Evolutionary conservation across 2,113 vertebrate species (phyloP).

Genomic region (Toxotes chatareus): DNA sequence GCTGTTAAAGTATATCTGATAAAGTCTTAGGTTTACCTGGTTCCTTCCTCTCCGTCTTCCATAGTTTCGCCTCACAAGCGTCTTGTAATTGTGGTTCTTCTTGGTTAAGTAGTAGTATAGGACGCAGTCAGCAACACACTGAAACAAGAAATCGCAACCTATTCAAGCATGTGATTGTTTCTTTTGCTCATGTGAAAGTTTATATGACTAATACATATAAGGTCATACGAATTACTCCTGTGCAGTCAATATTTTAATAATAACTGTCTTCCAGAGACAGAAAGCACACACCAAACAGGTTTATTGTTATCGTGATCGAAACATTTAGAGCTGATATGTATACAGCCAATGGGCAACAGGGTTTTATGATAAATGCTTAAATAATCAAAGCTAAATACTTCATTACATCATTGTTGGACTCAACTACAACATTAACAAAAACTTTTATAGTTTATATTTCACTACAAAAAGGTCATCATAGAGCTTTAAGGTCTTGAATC

Average conservation of each 20-base stretch:
- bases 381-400: neutral
- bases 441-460: neutral
- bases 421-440: neutral
- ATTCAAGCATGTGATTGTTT: neutral
- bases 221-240: neutral
- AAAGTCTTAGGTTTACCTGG: slow-evolving; percentile 84
- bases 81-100: slow-evolving; percentile 99
- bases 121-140: slow-evolving; percentile 98
- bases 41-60: slow-evolving; percentile 95
- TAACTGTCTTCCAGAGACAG: neutral
- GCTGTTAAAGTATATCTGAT: neutral
- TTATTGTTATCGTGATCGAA: neutral
- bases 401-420: neutral
- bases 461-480: neutral
- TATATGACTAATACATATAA: no score
- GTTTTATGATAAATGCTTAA: neutral
- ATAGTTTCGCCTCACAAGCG: slow-evolving; percentile 95
- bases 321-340: neutral
- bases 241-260: neutral
- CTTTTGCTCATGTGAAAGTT: neutral
- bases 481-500: neutral
- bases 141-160: slow-evolving; percentile 44
- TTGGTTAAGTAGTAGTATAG: slow-evolving; percentile 99
- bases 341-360: neutral
- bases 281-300: neutral